Evolutionary conservation across 2,888 invertebrate species (phyloP).

Genomic region (Branchellion lobata): DNA sequence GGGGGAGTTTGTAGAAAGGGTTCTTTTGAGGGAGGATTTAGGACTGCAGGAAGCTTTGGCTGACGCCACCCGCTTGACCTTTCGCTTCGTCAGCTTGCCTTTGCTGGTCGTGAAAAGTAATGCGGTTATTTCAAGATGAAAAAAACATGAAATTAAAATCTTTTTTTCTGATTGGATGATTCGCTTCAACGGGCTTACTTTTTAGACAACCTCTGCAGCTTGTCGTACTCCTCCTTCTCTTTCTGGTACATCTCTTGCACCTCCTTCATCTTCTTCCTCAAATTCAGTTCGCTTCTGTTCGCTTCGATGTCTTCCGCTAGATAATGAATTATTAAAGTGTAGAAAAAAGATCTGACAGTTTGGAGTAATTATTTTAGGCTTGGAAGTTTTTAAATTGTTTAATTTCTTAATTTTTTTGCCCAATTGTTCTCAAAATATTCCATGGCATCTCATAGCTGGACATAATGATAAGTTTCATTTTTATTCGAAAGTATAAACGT

Average conservation of each 20-base stretch:
- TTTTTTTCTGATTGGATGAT: background rate
- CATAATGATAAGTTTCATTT: too few species aligned
- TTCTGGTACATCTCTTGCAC: slow-evolving; percentile 78
- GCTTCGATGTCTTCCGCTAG: background rate
- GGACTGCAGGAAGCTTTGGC: background rate
- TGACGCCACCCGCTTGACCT: background rate
- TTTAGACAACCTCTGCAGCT: slow-evolving; percentile 58
- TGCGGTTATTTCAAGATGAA: background rate
- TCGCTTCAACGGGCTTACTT: background rate
- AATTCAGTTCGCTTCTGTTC: slow-evolving; percentile 70
- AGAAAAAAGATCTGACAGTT: background rate
- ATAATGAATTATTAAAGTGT: background rate
- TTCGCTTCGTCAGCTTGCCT: background rate
- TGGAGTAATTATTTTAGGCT: too few species aligned
- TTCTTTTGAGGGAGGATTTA: background rate
- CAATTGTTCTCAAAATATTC: too few species aligned
- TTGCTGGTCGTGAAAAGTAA: background rate
- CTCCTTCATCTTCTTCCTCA: slow-evolving; percentile 78
- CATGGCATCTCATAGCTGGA: too few species aligned
- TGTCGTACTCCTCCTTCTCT: slow-evolving; percentile 76
- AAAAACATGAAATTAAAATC: background rate
- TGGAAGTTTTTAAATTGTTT: too few species aligned
- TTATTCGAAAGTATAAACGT: too few species aligned
- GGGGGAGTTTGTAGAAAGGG: background rate
- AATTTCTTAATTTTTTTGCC: too few species aligned